Base-by-base conservation (phyloP, 2,888 invertebrate species). In the Caenorhabditis japonica region DNA sequence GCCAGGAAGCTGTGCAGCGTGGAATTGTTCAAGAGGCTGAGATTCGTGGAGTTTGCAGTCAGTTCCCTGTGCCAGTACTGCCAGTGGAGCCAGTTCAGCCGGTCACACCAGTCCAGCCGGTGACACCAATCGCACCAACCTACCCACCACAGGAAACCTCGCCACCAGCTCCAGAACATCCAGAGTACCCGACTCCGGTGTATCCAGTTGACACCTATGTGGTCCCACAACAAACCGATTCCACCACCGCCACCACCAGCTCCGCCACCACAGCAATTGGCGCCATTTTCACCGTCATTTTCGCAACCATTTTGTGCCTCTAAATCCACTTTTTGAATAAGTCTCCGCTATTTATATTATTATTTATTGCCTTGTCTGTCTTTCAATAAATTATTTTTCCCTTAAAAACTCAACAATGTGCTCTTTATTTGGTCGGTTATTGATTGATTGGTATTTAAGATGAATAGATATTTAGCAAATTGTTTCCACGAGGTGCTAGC, bases 251-350 rank as follows among this genome's bases (percentile, higher is more conserved):
- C 27, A 13, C 30, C 17, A 8, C 44, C 19, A 21, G 41, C 10
- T 36, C 58, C 1, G 15, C 44, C 13, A 30, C 4, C 36, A 25
- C 51, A 23, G 13, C 44, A 21, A 19, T 58, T 21, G 17, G 43
- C n/a, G 43, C 58, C 3, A 19, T 66, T 17, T 17, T 66, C 36
- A 44, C 58, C 36, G 4, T 66, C 38, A 7, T 66, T 15, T 13
- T 66, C 5, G 56, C 66, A 13, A 36, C 52, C 12, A 30, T 58
- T 23, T n/a, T 66, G 27, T 66, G 66, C 52, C 19, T 68, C 10
- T 68, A 39, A 59, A n/a, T n/a, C n/a, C n/a, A n/a, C n/a, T n/a
- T n/a, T n/a, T n/a, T n/a, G n/a, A n/a, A n/a, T n/a, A n/a, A n/a
- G n/a, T n/a, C n/a, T n/a, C n/a, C n/a, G n/a, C n/a, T 36, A 23